phyloP scores from a whole-genome alignment of 2,888 invertebrate species.

The Vandiemenella viatica region DNA sequence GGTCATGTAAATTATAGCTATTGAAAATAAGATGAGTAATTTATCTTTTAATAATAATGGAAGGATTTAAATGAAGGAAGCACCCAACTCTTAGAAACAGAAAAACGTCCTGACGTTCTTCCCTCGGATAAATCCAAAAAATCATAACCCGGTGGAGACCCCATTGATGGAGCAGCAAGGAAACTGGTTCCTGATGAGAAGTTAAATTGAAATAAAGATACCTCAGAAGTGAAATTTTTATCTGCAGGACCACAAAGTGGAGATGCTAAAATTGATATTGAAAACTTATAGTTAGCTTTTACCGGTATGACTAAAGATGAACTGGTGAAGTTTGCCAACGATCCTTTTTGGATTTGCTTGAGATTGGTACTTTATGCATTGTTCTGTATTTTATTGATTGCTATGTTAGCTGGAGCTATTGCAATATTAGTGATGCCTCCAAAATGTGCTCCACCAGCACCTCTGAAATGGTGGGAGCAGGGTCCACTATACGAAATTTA shows the following conservation, averaged over 20 bases:
- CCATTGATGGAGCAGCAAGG: constrained; percentile 55
- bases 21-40: too few species aligned
- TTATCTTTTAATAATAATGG: too few species aligned
- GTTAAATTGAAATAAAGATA: constrained; percentile 38
- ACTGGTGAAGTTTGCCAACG: constrained; percentile 86
- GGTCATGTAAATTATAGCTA: too few species aligned
- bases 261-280: constrained; percentile 76
- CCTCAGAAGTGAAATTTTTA: constrained; percentile 59
- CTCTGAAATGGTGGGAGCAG: constrained; percentile 73
- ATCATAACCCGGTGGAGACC: too few species aligned
- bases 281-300: constrained; percentile 42
- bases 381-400: constrained; percentile 88
- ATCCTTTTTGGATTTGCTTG: constrained; percentile 91
- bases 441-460: constrained; percentile 64
- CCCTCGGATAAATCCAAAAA: background rate
- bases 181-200: constrained; percentile 43
- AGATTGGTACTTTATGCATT: constrained; percentile 79
- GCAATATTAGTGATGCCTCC: constrained; percentile 79
- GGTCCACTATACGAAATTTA: constrained; percentile 57
- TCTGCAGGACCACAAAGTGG: constrained; percentile 65
- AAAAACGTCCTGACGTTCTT: background rate
- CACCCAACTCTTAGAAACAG: background rate
- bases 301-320: constrained; percentile 93
- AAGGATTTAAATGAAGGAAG: background rate
- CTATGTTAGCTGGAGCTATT: constrained; percentile 88